Conservation (phyloP, 1,140 invertebrate genomes). For the Lordiphosa collinella region DNA sequence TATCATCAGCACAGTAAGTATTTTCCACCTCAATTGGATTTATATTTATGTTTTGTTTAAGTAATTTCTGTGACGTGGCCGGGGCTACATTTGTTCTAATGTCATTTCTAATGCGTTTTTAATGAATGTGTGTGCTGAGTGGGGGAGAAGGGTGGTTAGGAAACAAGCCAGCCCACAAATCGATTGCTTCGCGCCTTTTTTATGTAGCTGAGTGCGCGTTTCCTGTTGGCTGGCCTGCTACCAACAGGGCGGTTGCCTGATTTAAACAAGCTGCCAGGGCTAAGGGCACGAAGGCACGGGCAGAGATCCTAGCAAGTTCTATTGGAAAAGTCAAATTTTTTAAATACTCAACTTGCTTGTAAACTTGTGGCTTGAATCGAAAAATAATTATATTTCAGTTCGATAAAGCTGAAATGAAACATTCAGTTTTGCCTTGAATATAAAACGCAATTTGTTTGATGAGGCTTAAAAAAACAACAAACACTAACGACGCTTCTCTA, state of each 20-base stretch:
- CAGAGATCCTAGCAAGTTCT: no score
- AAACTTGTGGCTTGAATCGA: no score
- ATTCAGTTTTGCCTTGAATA: no score
- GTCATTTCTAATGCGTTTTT: constrained; percentile 79
- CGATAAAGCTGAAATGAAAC: no score
- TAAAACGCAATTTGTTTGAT: no score
- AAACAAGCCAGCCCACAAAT: constrained; percentile 62
- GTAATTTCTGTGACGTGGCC: constrained; percentile 43
- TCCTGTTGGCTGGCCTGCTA: constrained; percentile 49
- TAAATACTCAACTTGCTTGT: no score
- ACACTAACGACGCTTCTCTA: no score
- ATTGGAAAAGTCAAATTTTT: no score
- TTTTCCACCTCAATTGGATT: constrained; percentile 15
- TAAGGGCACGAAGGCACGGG: not conserved
- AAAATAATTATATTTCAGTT: no score
- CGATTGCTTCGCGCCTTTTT: constrained; percentile 77
- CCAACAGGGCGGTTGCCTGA: not conserved
- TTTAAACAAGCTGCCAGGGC: constrained; percentile 1
- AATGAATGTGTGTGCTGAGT: constrained; percentile 55
- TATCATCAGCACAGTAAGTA: constrained; percentile 79
- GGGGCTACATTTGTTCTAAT: constrained; percentile 67
- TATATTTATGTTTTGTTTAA: constrained; percentile 54
- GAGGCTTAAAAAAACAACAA: no score
- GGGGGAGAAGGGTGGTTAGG: constrained; percentile 15
- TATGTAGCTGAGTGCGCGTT: constrained; percentile 49